Conservation (phyloP, 2,113 vertebrate genomes). For the Thermophis baileyi region DNA sequence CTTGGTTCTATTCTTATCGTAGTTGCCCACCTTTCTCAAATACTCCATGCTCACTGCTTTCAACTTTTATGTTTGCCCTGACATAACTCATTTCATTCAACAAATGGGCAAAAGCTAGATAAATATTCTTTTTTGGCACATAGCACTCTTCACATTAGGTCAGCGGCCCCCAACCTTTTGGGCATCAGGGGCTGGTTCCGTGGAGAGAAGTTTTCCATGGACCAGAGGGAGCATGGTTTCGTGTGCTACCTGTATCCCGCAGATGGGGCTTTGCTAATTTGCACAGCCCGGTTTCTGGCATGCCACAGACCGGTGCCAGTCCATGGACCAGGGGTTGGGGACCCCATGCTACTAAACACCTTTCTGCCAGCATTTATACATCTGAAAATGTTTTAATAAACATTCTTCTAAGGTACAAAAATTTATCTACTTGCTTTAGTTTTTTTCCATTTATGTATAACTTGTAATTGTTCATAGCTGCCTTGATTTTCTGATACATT, state of each 20-base stretch:
- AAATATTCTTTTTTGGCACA: neutral
- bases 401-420: neutral
- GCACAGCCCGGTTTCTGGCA: too few species aligned
- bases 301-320: too few species aligned
- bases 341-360: neutral
- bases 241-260: too few species aligned
- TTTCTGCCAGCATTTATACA: neutral
- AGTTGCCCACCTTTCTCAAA: neutral
- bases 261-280: too few species aligned
- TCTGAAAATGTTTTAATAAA: neutral
- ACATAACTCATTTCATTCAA: neutral
- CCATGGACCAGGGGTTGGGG: too few species aligned
- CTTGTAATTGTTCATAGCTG: neutral
- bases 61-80: neutral
- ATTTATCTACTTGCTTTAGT: neutral
- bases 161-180: too few species aligned
- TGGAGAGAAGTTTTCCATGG: too few species aligned
- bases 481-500: neutral
- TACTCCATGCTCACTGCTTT: neutral
- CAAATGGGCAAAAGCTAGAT: neutral
- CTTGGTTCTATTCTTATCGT: neutral
- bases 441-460: neutral
- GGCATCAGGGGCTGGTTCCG: too few species aligned
- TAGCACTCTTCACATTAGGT: neutral
- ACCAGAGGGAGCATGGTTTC: too few species aligned